Percentiles rank a stretch among this genome's conserved stretches.
These are phyloP conservation scores for Puntigrus tetrazona DNA, from an alignment of 2,113 vertebrate species.

Conservation along the genomic window DNA sequence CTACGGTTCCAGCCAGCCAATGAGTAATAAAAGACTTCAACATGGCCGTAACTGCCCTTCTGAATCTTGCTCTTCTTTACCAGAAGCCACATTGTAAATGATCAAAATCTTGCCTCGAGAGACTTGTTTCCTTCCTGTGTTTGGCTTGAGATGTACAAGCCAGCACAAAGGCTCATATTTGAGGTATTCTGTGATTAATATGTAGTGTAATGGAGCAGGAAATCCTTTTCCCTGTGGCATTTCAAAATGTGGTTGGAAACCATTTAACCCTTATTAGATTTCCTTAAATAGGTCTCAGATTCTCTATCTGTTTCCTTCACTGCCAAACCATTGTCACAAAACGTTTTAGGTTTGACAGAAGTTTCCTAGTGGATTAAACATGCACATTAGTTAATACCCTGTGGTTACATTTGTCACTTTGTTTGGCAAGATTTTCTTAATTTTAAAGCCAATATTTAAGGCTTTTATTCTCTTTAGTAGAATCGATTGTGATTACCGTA, in stretches of 20 bases:
- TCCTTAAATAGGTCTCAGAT: slow-evolving; percentile 6
- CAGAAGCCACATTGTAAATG: not conserved
- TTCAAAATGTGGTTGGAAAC: slow-evolving; percentile 18
- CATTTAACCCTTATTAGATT: slow-evolving; percentile 12
- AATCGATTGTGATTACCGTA: slow-evolving; percentile 42
- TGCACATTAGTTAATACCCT: slow-evolving; percentile 7
- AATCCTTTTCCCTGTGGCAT: slow-evolving; percentile 10
- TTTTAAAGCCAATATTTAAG: slow-evolving; percentile 28
- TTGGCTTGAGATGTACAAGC: not conserved
- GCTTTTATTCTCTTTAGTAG: slow-evolving; percentile 31
- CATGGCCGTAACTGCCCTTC: slow-evolving; percentile 38
- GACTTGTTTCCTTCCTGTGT: not conserved
- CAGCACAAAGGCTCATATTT: not conserved
- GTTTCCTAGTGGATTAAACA: slow-evolving; percentile 19
- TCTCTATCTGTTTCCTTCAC: not conserved
- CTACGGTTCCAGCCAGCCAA: slow-evolving; percentile 34
- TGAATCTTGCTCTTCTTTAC: slow-evolving; percentile 13
- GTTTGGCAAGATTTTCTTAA: slow-evolving; percentile 15
- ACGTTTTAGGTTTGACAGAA: not conserved
- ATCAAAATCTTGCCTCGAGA: not conserved
- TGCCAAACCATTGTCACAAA: slow-evolving; percentile 19
- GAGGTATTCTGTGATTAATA: not conserved
- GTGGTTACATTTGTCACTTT: not conserved
- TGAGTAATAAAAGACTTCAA: slow-evolving; percentile 51
- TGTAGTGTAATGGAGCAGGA: slow-evolving; percentile 17